Evolutionary conservation across 64 coral and sea anemone genomes (phyloP).

Genomic region (Cladopsammia gracilis): DNA sequence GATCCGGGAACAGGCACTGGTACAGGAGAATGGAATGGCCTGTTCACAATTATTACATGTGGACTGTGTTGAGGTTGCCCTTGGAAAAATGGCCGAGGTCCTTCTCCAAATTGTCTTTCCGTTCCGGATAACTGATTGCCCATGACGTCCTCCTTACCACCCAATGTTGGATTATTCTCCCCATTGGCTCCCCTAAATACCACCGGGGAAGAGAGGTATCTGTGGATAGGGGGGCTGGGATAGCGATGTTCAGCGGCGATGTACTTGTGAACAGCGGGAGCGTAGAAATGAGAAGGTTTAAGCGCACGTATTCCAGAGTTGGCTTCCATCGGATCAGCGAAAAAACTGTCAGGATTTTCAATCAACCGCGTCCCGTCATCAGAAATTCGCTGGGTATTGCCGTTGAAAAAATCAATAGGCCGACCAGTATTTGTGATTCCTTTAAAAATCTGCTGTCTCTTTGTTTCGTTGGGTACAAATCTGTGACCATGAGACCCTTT

Average conservation of each 20-base stretch:
- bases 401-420: neutral
- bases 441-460: neutral
- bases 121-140: neutral
- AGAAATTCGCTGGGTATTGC: neutral
- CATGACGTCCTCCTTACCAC: too few species aligned
- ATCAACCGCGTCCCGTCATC: neutral
- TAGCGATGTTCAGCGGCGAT: conserved; percentile 50
- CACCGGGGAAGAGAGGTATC: conserved; percentile 68
- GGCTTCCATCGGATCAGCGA: neutral
- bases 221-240: conserved; percentile 41
- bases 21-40: conserved; percentile 68
- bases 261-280: conserved; percentile 33
- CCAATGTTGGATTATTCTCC: neutral
- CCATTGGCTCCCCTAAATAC: conserved; percentile 28
- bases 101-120: neutral
- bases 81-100: neutral
- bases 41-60: conserved; percentile 58
- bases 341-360: conserved; percentile 3
- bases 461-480: neutral
- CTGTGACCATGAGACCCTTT: neutral
- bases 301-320: neutral
- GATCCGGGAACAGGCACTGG: conserved; percentile 58
- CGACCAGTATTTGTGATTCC: neutral
- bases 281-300: neutral
- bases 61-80: neutral